Base-by-base conservation (phyloP, 2,113 vertebrate genomes). In the Vulpes ferrilata region DNA sequence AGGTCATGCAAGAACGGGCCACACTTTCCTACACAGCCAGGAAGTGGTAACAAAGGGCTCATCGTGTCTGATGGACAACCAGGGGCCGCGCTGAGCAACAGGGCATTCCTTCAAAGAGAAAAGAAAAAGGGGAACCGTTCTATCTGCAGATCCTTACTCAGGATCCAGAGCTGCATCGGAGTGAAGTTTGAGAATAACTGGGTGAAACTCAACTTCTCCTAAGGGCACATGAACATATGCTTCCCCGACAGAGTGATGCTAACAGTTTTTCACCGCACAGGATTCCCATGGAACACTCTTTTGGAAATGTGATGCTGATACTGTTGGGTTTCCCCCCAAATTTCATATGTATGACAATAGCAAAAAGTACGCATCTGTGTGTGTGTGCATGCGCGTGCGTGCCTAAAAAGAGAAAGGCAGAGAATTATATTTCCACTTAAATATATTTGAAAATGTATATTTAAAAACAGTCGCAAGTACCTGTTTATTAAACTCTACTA, bases 401-500 rank as follows among this genome's bases (percentile, higher is more conserved):
- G 6, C 51, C n/a, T 69, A 55, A 12, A 71, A 64, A 51, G n/a
- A 27, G n/a, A 83, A 92, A 83, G 32, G 13, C n/a, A 80, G 43
- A 74, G 84, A 81, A 55, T 60, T 62, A 43, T 57, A 23, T 90
- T 69, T 78, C 83, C 35, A 69, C 60, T 83, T 25, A 90, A 73
- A 81, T 69, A 62, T 67, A 87, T 93, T 71, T 96, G 67, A 62
- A 91, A 92, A 79, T 64, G 3, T 7, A 64, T 51, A 76, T 69
- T 83, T 78, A 51, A 92, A 90, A 57, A 84, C 55, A 90, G 69
- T 43, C 78, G 15, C 48, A 38, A 80, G 38, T 12, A 76, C 10
- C 32, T 86, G 2, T 79, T 91, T 93, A 65, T 60, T 93, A 89
- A 93, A 80, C 35, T 83, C 53, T 73, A 88, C 48, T 65, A 35